Conservation (phyloP, 2,797 vertebrate genomes). For the Sebastes cheni region DNA sequence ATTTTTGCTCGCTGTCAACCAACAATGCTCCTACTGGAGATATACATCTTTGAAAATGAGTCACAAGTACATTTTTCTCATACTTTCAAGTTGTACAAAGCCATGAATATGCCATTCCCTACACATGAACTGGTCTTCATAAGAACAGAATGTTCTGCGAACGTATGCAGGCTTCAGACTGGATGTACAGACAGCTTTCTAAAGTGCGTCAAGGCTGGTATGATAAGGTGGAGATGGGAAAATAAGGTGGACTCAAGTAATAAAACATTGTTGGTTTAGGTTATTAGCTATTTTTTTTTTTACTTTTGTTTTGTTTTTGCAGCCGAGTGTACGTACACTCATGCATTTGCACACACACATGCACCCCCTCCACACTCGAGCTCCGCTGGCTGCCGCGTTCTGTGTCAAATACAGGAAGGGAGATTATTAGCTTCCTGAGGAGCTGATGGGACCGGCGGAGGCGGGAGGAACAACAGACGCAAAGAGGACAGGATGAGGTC, state of each 20-base stretch:
- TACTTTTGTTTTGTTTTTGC: not conserved
- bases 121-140: not conserved
- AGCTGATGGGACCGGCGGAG: conserved; percentile 33
- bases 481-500: conserved; percentile 58
- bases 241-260: not conserved
- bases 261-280: not conserved
- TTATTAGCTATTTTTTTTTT: not conserved
- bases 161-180: not conserved
- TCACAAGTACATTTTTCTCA: not conserved
- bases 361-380: not conserved
- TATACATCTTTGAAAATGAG: not conserved
- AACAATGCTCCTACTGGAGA: not conserved
- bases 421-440: conserved; percentile 76
- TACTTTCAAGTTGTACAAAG: not conserved
- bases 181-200: not conserved
- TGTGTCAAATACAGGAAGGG: conserved; percentile 71
- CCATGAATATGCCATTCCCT: not conserved
- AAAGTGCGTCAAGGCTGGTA: not conserved
- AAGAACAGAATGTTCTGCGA: not conserved
- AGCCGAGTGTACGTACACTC: not conserved
- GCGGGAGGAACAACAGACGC: conserved; percentile 2
- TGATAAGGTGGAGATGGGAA: not conserved
- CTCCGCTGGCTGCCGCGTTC: conserved; percentile 9
- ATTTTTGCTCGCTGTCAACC: not conserved
- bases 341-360: not conserved